Evolutionary conservation across 1,140 invertebrate species (phyloP), one percentile per base, ranked within the genome.

Genomic region (Brachionus manjavacas): DNA sequence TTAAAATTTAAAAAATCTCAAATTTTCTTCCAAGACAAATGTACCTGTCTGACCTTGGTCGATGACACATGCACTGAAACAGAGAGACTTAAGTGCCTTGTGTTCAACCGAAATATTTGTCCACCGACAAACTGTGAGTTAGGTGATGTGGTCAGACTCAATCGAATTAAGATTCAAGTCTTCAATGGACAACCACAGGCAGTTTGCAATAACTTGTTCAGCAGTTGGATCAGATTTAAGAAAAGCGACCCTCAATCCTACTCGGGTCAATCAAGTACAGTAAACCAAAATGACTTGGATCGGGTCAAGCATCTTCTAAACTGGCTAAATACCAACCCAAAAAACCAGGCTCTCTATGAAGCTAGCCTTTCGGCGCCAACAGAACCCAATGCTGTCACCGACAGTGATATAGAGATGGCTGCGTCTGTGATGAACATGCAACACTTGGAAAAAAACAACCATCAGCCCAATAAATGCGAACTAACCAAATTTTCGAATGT

Each of bases 361-460:
- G 72, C 72, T 8, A 35, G 20, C 49, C 14, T 76, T n/a, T 76
- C 41, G 8, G 9, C 14, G 3, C 66, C 66, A 8, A 70, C 2
- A 35, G 25, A 31, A 14, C 8, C 16, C n/a, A 16, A 25, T 2
- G 20, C 4, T 23, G 14, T 41, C n/a, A 39, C n/a, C 39, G 41
- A 76, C 20, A 46, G 49, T 14, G 72, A 76, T 9, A 20, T 76
- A 12, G 72, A 76, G 25, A 9, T 49, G 25, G 72, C 72, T 23
- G 72, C 72, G 4, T 76, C 43, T 3, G 23, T 49, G 16, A 76
- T 76, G 72, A 76, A 46, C 20, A 49, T 76, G 41, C 72, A 76
- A 25, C 23, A 23, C 20, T 41, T 39, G 12, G 31, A 72, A 4
- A 16, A 12, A 39, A 39, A 0, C 9, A 41, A 8, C 12, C 68